phyloP scores from a whole-genome alignment of 2,113 vertebrate species.

The Prochilodus magdalenae region DNA sequence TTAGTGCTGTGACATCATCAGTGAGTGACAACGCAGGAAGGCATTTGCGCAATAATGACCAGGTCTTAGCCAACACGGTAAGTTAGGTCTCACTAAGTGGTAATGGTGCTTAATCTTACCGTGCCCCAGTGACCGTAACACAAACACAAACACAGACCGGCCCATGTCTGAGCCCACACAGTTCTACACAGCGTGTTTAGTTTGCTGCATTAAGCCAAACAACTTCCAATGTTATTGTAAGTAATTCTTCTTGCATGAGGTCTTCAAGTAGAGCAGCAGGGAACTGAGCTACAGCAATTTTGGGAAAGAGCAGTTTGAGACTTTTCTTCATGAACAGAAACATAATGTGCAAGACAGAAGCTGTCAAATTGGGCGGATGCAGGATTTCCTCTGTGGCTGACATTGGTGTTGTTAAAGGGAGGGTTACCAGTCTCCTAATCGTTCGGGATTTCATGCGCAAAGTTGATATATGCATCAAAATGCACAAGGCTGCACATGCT shows the following conservation, averaged over 20 bases:
- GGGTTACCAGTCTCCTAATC: too few relatives aligned
- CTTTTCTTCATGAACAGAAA: not conserved
- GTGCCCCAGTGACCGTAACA: not conserved
- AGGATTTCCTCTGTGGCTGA: too few relatives aligned
- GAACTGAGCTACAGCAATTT: not conserved
- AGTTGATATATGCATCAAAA: too few relatives aligned
- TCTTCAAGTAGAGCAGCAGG: slow-evolving; percentile 51
- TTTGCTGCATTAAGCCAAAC: slow-evolving; percentile 51
- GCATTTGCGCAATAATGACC: slow-evolving; percentile 72
- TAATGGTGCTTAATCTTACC: not conserved
- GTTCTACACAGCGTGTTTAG: slow-evolving; percentile 58
- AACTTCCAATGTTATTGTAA: slow-evolving; percentile 58
- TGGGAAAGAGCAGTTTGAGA: not conserved
- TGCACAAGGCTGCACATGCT: too few relatives aligned
- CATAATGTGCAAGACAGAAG: too few relatives aligned
- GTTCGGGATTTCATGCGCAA: too few relatives aligned
- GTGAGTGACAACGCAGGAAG: slow-evolving; percentile 68
- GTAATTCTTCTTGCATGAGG: slow-evolving; percentile 73
- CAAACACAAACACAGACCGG: slow-evolving; percentile 26
- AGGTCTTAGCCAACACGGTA: slow-evolving; percentile 61
- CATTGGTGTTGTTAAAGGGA: too few relatives aligned
- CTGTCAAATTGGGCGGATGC: not conserved
- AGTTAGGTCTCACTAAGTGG: slow-evolving; percentile 56
- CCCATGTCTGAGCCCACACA: slow-evolving; percentile 16
- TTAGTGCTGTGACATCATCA: slow-evolving; percentile 69